Evolutionary conservation across 2,797 vertebrate genomes (phyloP).

Genomic region (Knipowitschia caucasica): DNA sequence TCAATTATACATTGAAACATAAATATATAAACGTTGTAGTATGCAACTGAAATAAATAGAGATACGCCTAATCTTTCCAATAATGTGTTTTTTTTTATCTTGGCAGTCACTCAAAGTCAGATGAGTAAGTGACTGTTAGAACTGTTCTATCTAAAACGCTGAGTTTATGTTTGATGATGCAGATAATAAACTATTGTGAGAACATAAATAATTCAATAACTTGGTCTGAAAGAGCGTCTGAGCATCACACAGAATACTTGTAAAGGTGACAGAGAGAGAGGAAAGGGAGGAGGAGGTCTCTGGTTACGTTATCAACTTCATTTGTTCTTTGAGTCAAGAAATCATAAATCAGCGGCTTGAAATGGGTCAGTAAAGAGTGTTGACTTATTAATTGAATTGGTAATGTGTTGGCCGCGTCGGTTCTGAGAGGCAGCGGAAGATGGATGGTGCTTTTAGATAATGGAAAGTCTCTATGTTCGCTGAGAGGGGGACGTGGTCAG

Average conservation of each 20-base stretch:
- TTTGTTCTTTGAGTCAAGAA: neutral
- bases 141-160: too few species aligned
- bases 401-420: conserved; percentile 1
- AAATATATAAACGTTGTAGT: too few species aligned
- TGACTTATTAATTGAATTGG: conserved; percentile 9
- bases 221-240: conserved; percentile 46
- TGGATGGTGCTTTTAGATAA: conserved; percentile 54
- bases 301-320: conserved; percentile 32
- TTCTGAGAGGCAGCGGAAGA: conserved; percentile 13
- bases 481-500: conserved; percentile 24
- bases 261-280: conserved; percentile 14
- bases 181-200: too few species aligned
- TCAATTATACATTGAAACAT: too few species aligned
- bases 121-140: too few species aligned
- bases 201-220: conserved; percentile 70
- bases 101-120: too few species aligned
- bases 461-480: conserved; percentile 48
- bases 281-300: conserved; percentile 2
- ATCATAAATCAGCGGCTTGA: conserved; percentile 1
- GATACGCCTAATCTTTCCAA: too few species aligned
- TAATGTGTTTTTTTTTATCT: too few species aligned
- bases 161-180: too few species aligned
- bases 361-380: neutral
- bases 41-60: too few species aligned
- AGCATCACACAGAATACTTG: conserved; percentile 29